phyloP scores from a whole-genome alignment of 1,140 invertebrate species.

The Heliconius hewitsoni region DNA sequence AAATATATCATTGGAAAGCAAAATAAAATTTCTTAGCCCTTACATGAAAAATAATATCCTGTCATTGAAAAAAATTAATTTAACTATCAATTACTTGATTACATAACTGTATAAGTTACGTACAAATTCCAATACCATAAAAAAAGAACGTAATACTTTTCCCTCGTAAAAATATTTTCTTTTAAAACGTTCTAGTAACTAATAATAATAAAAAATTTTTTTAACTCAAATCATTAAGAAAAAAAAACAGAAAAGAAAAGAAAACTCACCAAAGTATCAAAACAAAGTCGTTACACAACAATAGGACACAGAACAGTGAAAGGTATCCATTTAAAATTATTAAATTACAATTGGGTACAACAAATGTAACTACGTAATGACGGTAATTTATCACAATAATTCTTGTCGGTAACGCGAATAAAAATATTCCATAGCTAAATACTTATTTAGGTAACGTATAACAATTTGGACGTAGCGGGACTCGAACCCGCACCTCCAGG shows the following conservation, averaged over 20 bases:
- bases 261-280: background rate
- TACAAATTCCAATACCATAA: no score
- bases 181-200: background rate
- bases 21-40: no score
- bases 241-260: background rate
- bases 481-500: no score
- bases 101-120: no score
- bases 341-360: constrained; percentile 11
- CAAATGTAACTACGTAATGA: constrained; percentile 18
- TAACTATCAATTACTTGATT: no score
- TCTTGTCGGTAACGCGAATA: background rate
- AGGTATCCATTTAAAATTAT: constrained; percentile 17
- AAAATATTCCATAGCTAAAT: background rate
- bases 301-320: background rate
- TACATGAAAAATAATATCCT: no score
- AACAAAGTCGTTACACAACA: background rate
- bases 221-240: background rate
- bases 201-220: background rate
- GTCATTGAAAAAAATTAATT: no score
- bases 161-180: background rate
- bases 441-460: no score
- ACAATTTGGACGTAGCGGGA: no score
- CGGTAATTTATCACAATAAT: constrained; percentile 14
- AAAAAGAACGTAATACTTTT: no score
- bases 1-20: no score